Percentiles rank a stretch among this genome's conserved stretches.
phyloP scores from a whole-genome alignment of 2,797 vertebrate species.

The Knipowitschia caucasica region DNA sequence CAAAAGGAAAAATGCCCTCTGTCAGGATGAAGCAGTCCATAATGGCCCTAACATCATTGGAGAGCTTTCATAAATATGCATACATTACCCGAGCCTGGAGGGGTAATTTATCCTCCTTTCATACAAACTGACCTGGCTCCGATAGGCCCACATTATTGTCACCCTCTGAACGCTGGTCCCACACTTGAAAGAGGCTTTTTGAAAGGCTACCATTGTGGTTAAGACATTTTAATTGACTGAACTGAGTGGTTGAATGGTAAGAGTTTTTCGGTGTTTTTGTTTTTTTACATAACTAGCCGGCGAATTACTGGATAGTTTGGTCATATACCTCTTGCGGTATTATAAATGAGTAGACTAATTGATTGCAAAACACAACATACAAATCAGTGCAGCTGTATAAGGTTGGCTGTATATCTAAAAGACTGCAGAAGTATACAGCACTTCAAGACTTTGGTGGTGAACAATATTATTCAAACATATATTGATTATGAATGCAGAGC shows the following conservation, averaged over 20 bases:
- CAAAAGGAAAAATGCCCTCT: conserved; percentile 58
- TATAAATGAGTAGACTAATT: too few relatives aligned
- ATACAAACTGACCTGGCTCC: conserved; percentile 61
- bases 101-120: conserved; percentile 65
- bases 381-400: too few relatives aligned
- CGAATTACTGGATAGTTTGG: too few relatives aligned
- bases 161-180: conserved; percentile 53
- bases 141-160: conserved; percentile 61
- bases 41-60: conserved; percentile 66
- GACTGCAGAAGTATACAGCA: too few relatives aligned
- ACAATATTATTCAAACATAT: too few relatives aligned
- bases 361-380: too few relatives aligned
- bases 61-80: conserved; percentile 72
- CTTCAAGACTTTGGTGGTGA: too few relatives aligned
- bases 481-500: too few relatives aligned
- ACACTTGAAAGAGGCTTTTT: conserved; percentile 32
- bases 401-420: too few relatives aligned
- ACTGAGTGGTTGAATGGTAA: not conserved
- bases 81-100: conserved; percentile 55
- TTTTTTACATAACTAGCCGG: too few relatives aligned
- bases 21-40: conserved; percentile 56
- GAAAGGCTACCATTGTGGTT: not conserved
- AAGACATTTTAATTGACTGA: not conserved
- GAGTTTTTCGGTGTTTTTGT: not conserved
- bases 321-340: too few relatives aligned